A percentile compares a stretch with the other conserved stretches of the same genome.
Evolutionary conservation across 2,797 vertebrate genomes (phyloP).

Genomic region (Siniperca obscura): DNA sequence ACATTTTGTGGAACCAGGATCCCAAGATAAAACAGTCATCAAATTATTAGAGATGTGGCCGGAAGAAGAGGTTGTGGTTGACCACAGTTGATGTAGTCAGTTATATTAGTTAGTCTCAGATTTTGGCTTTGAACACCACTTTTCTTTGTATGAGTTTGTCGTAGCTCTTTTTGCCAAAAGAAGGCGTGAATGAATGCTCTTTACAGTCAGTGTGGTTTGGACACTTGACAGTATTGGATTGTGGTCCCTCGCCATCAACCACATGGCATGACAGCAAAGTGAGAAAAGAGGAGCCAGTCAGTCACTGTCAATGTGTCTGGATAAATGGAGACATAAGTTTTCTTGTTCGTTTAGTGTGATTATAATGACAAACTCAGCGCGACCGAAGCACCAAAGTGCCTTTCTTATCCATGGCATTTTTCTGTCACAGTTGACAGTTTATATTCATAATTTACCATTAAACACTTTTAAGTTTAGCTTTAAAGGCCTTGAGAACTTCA

Average conservation of each 20-base stretch:
- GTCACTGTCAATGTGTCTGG: slow-evolving; percentile 22
- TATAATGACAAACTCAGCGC: slow-evolving; percentile 5
- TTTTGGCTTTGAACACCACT: slow-evolving; percentile 23
- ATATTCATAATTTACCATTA: not conserved
- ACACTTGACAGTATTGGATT: slow-evolving; percentile 26
- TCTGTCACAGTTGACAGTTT: not conserved
- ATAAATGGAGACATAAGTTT: slow-evolving; percentile 36
- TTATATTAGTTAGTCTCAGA: slow-evolving; percentile 35
- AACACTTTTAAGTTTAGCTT: not conserved
- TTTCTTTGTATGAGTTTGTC: slow-evolving; percentile 19
- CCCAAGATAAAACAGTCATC: slow-evolving; percentile 41
- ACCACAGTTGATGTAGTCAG: slow-evolving; percentile 39
- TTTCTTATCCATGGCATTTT: not conserved
- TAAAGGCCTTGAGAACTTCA: not conserved
- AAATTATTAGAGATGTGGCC: slow-evolving; percentile 35
- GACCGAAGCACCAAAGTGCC: not conserved
- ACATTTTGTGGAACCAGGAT: slow-evolving; percentile 11
- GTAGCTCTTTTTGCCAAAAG: slow-evolving; percentile 1
- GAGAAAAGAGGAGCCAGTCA: slow-evolving; percentile 16
- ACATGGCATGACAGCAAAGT: slow-evolving; percentile 24
- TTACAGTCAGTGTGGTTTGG: slow-evolving; percentile 33
- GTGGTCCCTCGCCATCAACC: slow-evolving; percentile 31
- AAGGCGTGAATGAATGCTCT: not conserved
- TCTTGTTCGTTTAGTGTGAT: not conserved
- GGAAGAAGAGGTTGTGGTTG: slow-evolving; percentile 29